phyloP scores from a whole-genome alignment of 1,140 invertebrate species.

The Colletes gigas region DNA sequence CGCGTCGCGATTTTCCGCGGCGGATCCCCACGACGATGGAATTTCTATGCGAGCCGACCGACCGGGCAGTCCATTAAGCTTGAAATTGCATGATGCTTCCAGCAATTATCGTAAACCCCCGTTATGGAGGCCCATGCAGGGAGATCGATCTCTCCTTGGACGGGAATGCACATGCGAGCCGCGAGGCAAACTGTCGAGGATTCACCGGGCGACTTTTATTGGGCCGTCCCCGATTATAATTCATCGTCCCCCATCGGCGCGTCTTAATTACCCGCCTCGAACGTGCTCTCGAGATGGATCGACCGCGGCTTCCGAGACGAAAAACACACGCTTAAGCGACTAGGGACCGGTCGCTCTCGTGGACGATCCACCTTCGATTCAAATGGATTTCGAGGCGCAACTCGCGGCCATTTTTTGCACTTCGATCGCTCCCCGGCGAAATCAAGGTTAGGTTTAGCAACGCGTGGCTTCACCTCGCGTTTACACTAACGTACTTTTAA shows the following conservation, averaged over 20 bases:
- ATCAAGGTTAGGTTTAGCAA: no score
- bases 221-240: constrained; percentile 52
- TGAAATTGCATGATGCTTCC: constrained; percentile 66
- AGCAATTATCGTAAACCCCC: constrained; percentile 68
- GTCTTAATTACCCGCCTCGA: constrained; percentile 57
- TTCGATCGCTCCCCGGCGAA: no score
- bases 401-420: no score
- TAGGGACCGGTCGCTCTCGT: constrained; percentile 24
- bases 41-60: background rate
- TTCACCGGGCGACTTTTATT: constrained; percentile 54
- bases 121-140: constrained; percentile 47
- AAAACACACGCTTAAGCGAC: constrained; percentile 3
- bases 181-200: constrained; percentile 10
- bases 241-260: constrained; percentile 53
- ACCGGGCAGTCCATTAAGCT: constrained; percentile 51
- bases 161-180: constrained; percentile 27
- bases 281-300: constrained; percentile 43
- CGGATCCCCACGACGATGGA: constrained; percentile 25
- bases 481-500: no score
- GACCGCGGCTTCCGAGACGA: constrained; percentile 20
- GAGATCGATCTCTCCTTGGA: constrained; percentile 54
- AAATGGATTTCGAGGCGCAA: background rate
- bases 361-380: background rate
- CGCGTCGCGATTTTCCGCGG: constrained; percentile 42
- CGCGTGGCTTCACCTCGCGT: no score